phyloP scores from a whole-genome alignment of 2,797 vertebrate species.

The Lemur catta region DNA sequence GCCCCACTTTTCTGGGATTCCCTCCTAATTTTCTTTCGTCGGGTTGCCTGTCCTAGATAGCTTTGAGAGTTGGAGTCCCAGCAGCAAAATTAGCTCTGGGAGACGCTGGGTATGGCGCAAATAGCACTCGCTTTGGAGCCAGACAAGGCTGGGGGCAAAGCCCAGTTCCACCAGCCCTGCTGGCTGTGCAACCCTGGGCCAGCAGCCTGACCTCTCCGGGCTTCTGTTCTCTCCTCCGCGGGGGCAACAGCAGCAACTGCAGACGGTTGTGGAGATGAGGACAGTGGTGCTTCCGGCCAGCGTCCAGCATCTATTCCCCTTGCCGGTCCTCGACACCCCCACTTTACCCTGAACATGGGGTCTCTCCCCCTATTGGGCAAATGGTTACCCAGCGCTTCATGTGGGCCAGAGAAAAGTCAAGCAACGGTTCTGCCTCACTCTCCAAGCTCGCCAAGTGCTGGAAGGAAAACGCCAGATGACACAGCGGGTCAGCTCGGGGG shows the following conservation, averaged over 20 bases:
- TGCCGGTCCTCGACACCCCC: accelerated
- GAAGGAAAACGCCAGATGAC: not conserved
- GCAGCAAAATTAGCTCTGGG: not conserved
- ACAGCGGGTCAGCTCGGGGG: not conserved
- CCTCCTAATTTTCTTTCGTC: not conserved
- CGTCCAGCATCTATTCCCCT: not conserved
- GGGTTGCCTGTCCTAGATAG: not conserved
- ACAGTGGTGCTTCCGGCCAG: accelerated
- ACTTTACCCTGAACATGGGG: not conserved
- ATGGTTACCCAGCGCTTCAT: not conserved
- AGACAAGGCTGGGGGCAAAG: not conserved
- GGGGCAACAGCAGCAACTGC: accelerated
- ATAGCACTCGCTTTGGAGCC: no score
- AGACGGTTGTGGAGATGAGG: not conserved
- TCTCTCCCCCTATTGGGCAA: accelerated
- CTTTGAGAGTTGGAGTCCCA: not conserved
- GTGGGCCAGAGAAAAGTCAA: not conserved
- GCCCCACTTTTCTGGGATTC: not conserved
- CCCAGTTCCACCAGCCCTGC: no score
- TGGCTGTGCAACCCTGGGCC: not conserved
- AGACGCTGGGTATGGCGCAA: not conserved
- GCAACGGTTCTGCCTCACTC: not conserved
- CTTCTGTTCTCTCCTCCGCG: not conserved
- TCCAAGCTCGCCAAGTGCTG: not conserved
- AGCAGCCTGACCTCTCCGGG: not conserved